phyloP scores from a whole-genome alignment of 2,888 invertebrate genomes.

The Lepidocyrtoides sp. region DNA sequence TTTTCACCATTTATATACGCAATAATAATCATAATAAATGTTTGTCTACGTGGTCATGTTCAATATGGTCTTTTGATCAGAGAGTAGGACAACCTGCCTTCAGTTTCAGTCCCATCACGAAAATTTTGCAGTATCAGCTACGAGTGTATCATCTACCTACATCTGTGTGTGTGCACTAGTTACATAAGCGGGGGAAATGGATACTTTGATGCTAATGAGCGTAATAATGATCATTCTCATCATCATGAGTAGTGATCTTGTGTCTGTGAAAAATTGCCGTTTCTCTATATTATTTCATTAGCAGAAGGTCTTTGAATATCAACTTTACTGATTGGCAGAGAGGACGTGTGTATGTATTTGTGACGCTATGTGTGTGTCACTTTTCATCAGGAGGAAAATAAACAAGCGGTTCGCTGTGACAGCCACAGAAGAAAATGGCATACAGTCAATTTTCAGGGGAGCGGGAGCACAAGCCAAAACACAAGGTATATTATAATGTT shows the following conservation, averaged over 20 bases:
- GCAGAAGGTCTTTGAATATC: neutral
- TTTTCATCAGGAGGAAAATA: slow-evolving; percentile 54
- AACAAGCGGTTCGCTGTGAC: slow-evolving; percentile 49
- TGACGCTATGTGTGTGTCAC: slow-evolving; percentile 16
- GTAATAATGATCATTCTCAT: slow-evolving; percentile 50
- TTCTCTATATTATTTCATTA: slow-evolving; percentile 45
- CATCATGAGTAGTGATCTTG: slow-evolving; percentile 39
- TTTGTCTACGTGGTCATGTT: neutral
- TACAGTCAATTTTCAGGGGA: neutral
- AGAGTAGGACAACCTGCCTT: slow-evolving; percentile 7
- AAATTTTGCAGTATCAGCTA: neutral
- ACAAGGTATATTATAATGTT: neutral
- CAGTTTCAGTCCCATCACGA: neutral
- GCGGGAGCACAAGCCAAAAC: slow-evolving; percentile 3
- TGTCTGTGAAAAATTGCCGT: slow-evolving; percentile 27
- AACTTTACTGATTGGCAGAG: slow-evolving; percentile 12
- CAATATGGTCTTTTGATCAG: neutral
- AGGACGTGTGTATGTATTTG: neutral
- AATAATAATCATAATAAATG: no score
- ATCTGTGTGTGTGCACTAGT: neutral
- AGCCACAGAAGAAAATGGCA: slow-evolving; percentile 54
- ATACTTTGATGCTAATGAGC: slow-evolving; percentile 69
- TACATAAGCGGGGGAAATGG: slow-evolving; percentile 29
- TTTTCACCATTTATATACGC: neutral
- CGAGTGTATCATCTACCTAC: neutral